Evolutionary conservation across 1,140 invertebrate genomes (phyloP), one percentile per base, ranked within the genome.

Genomic region (Choristoneura fumiferana): DNA sequence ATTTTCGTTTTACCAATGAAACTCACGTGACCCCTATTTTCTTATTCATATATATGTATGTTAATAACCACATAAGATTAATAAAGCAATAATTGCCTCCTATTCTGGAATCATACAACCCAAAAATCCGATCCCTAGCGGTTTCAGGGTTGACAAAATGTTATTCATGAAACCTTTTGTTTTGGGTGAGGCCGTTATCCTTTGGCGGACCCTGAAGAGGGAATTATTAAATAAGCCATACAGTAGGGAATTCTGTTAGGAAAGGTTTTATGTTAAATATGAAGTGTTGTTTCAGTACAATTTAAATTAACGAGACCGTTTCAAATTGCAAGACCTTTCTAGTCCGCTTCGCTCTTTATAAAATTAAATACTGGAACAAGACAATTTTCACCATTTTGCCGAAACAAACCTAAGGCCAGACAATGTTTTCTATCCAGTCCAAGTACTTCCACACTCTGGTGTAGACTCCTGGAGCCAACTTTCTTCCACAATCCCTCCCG

Each of bases 361-460:
- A n/a, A n/a, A n/a, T n/a, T n/a, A n/a, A n/a, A n/a, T n/a, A n/a
- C n/a, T n/a, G n/a, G n/a, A n/a, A n/a, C n/a, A n/a, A n/a, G n/a
- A n/a, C n/a, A n/a, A n/a, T n/a, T n/a, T n/a, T 29, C 6, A 29
- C 2, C 22, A 29, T 29, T 29, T 29, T 29, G 22, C 22, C 49
- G n/a, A 12, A 12, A 10, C 6, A 55, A 13, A 12, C 17, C 13
- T 29, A 61, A 40, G 90, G 89, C 92, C 92, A 93, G 9, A 92
- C 91, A 18, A 91, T 89, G 55, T 69, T 68, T 69, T 93, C 90
- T 58, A 95, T 94, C 94, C 94, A 95, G 13, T 92, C 91, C 13
- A 95, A 64, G 66, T 93, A 95, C 22, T 90, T 89, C 0, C 92
- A 92, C 8, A 95, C 91, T 58, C 93, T 89, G 0, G 93, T 94